Base-by-base conservation (phyloP, 2,888 invertebrate genomes). In the Choreutis nemorana region DNA sequence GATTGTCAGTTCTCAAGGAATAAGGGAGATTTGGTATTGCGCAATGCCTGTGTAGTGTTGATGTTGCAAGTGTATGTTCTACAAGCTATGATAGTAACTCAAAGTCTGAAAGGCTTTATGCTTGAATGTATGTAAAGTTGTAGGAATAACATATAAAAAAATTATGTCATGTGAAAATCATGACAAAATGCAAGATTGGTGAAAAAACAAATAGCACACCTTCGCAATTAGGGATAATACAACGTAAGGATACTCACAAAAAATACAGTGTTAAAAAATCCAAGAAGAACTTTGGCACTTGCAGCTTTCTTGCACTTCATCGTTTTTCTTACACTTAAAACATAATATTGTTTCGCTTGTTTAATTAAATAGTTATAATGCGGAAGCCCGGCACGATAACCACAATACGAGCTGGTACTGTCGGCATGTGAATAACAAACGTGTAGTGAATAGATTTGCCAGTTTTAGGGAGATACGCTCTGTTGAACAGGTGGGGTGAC, bases 231-330 rank as follows among this genome's bases (percentile, higher is more conserved):
- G n/a, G n/a, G n/a, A n/a, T n/a, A n/a, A n/a, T n/a, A n/a, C n/a
- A n/a, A n/a, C n/a, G n/a, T n/a, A n/a, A n/a, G n/a, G n/a, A 25
- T 40, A 81, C 83, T 83, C 66, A 84, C 85, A 60, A 84, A 71
- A 57, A 87, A 82, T 41, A 87, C 53, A 36, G 85, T 82, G 59
- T 88, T 88, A 48, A 84, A 86, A 54, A 81, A 80, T 41, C 86
- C 85, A 56, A 87, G 81, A 37, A 87, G 62, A 39, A 82, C 79
- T 72, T 85, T 87, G 31, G 86, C 83, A 58, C 82, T 83, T 26
- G 80, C 70, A 39, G 82, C 61, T 33, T 51, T 56, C 46, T 56
- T 64, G 40, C 71, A 64, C 56, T 59, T 64, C 67, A 64, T 67
- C 34, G 44, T 31, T 22, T 27, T 29, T 13, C 14, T 18, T 26